phyloP scores from a whole-genome alignment of 2,888 invertebrate species.

The Phalangium opilio region DNA sequence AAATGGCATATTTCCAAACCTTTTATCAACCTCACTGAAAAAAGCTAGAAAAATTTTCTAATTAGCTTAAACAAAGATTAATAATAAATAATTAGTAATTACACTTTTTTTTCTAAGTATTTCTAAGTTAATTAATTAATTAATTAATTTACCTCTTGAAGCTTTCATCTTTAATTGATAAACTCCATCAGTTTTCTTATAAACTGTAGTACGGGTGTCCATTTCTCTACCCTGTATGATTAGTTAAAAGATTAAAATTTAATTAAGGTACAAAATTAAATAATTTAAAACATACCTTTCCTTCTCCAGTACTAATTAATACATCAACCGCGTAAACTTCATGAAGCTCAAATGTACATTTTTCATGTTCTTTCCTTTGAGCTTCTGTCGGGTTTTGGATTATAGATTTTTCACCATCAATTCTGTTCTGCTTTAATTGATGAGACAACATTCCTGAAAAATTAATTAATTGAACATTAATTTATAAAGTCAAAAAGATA shows the following conservation, averaged over 20 bases:
- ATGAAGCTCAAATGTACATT: conserved; percentile 82
- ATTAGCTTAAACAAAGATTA: neutral
- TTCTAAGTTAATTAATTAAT: conserved; percentile 15
- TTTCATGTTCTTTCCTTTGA: conserved; percentile 90
- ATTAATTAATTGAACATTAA: conserved; percentile 3
- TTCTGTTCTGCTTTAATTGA: conserved; percentile 86
- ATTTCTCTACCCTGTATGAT: conserved; percentile 59
- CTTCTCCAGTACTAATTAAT: conserved; percentile 89
- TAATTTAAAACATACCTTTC: conserved; percentile 44
- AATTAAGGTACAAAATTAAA: conserved; percentile 27
- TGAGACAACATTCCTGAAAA: conserved; percentile 46
- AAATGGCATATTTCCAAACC: conserved; percentile 94
- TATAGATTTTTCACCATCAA: conserved; percentile 94
- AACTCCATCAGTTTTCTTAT: conserved; percentile 92
- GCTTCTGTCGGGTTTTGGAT: conserved; percentile 95
- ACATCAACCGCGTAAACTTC: conserved; percentile 99
- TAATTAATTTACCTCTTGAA: conserved; percentile 48
- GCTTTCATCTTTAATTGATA: conserved; percentile 96
- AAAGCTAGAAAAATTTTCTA: conserved; percentile 37
- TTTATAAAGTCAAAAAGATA: too few species aligned
- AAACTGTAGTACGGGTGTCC: conserved; percentile 90
- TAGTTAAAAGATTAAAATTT: neutral
- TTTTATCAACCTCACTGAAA: conserved; percentile 70
- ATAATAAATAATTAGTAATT: conserved; percentile 1
- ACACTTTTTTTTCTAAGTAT: neutral